Evolutionary conservation across 2,113 vertebrate species (phyloP).

Genomic region (Pholis gunnellus): DNA sequence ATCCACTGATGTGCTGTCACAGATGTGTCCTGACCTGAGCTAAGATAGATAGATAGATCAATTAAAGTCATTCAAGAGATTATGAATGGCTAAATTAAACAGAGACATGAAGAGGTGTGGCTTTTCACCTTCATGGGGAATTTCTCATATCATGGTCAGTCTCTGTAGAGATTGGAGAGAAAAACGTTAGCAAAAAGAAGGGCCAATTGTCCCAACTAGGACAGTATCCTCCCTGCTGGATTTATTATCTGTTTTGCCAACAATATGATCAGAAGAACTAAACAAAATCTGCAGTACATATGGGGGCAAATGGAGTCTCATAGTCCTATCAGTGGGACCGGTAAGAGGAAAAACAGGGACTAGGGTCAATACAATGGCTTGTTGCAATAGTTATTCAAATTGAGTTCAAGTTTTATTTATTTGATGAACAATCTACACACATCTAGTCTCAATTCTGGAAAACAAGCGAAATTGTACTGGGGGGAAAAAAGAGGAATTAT

Average conservation of each 20-base stretch:
- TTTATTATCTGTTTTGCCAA: neutral
- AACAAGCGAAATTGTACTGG: neutral
- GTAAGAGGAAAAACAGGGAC: neutral
- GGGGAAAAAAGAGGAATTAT: neutral
- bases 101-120: constrained; percentile 62
- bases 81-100: constrained; percentile 68
- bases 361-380: neutral
- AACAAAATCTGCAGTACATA: neutral
- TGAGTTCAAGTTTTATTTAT: neutral
- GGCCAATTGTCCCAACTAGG: neutral
- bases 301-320: neutral
- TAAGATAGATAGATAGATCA: constrained; percentile 23
- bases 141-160: constrained; percentile 74
- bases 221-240: neutral
- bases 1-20: neutral
- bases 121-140: constrained; percentile 72
- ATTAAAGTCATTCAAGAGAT: constrained; percentile 56
- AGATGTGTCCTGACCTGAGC: constrained; percentile 22
- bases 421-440: neutral
- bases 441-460: neutral
- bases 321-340: neutral
- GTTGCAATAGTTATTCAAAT: neutral
- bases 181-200: constrained; percentile 2
- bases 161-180: constrained; percentile 28
- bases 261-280: constrained; percentile 7